A percentile compares a stretch with the other conserved stretches of the same genome.
Evolutionary conservation across 2,113 vertebrate genomes (phyloP).

Genomic region (Phaethon lepturus): DNA sequence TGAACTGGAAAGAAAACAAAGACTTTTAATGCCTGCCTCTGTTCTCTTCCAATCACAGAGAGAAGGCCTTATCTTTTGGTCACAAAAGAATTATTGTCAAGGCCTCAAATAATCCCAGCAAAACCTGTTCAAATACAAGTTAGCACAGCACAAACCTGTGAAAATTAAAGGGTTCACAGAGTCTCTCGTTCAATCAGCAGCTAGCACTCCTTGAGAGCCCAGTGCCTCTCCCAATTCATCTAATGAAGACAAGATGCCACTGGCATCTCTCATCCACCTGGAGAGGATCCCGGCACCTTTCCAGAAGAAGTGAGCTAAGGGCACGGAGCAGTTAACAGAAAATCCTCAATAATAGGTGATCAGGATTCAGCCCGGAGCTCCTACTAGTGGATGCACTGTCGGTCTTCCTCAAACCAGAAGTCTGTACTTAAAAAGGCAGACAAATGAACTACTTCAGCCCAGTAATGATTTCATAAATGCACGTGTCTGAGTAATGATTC

Average conservation of each 20-base stretch:
- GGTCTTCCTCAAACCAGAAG: neutral
- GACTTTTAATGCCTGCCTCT: neutral
- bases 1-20: conserved; percentile 18
- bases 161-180: neutral
- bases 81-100: neutral
- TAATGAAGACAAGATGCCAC: neutral
- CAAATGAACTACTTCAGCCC: conserved; percentile 29
- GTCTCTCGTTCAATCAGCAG: neutral
- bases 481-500: conserved; percentile 33
- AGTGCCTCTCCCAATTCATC: neutral
- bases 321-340: neutral
- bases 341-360: neutral
- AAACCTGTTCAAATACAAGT: conserved; percentile 12
- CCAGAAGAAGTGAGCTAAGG: neutral
- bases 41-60: neutral
- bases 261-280: neutral
- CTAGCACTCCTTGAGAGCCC: neutral
- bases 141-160: neutral
- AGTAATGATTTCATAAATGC: conserved; percentile 60
- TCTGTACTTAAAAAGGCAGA: conserved; percentile 32
- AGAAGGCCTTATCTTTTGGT: neutral
- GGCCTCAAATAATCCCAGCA: neutral
- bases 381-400: neutral
- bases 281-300: neutral
- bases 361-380: neutral